These are phyloP conservation scores for Benthochromis sp. DNA, from an alignment of 2,113 vertebrate genomes.

Conservation along the genomic window DNA sequence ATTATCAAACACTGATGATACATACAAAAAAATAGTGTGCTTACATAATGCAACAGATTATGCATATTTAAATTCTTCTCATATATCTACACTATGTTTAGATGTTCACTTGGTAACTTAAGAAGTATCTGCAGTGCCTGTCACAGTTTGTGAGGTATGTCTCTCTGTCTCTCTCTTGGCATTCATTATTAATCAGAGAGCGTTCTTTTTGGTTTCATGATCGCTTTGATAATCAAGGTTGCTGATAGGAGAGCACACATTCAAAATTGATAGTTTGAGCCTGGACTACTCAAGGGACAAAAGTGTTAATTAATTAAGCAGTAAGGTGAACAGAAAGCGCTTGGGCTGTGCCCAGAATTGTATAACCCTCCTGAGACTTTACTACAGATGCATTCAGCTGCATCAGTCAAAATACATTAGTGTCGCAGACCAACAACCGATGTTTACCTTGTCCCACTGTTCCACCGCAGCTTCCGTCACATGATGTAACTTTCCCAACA, in stretches of 20 bases:
- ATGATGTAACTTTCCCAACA: background rate
- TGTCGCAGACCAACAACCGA: background rate
- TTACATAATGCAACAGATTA: background rate
- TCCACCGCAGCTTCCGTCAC: background rate
- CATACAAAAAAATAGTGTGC: background rate
- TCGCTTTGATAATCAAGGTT: constrained; percentile 58
- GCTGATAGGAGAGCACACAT: constrained; percentile 29
- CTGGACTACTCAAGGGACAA: constrained; percentile 25
- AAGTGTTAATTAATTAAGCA: constrained; percentile 48
- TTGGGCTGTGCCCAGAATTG: background rate
- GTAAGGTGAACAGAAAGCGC: constrained; percentile 15
- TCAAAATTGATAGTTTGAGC: constrained; percentile 36
- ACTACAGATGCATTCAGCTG: background rate
- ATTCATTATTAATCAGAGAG: constrained; percentile 53
- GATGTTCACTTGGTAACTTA: background rate
- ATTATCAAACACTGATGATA: background rate
- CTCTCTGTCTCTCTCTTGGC: background rate
- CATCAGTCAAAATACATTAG: background rate
- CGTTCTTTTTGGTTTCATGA: constrained; percentile 40
- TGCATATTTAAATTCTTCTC: background rate
- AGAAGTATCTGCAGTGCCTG: background rate
- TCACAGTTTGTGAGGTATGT: background rate
- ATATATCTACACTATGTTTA: background rate
- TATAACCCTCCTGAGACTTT: background rate
- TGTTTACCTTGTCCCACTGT: background rate